Evolutionary conservation across 2,113 vertebrate species (phyloP).

Genomic region (Solea senegalensis): DNA sequence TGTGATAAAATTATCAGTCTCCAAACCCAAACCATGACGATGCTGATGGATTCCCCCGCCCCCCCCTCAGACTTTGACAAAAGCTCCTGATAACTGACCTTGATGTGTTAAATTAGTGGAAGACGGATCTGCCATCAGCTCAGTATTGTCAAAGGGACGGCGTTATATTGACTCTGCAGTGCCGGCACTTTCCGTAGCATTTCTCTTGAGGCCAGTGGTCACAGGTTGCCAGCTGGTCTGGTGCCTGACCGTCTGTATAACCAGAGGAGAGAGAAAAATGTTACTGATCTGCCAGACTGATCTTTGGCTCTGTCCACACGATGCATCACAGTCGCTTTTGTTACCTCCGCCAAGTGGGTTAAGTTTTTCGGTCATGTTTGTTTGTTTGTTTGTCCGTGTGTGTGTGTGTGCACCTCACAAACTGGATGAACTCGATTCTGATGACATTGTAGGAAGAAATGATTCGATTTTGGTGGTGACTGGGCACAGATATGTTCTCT

Average conservation of each 20-base stretch:
- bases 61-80: neutral
- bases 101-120: conserved; percentile 2
- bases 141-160: neutral
- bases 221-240: neutral
- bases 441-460: no score
- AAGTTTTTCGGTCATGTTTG: no score
- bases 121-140: neutral
- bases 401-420: no score
- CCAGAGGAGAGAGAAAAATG: neutral
- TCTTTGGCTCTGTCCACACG: neutral
- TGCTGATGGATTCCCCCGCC: neutral
- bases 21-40: neutral
- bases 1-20: neutral
- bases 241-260: neutral
- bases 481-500: no score
- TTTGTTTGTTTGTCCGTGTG: no score
- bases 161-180: conserved; percentile 11
- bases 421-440: no score
- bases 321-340: no score
- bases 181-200: neutral
- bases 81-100: neutral
- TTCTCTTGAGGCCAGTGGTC: neutral
- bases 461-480: no score
- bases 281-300: neutral
- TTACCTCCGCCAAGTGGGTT: no score